Evolutionary conservation across 2,888 invertebrate genomes (phyloP).

Genomic region (Desoria tigrina): DNA sequence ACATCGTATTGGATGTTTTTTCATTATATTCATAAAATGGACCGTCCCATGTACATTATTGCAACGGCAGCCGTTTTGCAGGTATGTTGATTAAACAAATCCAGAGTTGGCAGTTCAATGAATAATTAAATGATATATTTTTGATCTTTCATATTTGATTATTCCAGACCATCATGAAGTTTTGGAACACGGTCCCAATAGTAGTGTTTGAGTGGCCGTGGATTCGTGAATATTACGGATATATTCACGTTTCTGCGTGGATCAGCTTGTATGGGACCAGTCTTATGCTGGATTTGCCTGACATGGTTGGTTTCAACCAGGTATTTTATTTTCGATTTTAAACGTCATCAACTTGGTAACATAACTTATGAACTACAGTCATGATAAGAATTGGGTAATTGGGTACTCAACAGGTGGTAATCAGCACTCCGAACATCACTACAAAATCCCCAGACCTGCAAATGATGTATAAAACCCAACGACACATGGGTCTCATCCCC

Average conservation of each 20-base stretch:
- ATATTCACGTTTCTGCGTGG: slow-evolving; percentile 35
- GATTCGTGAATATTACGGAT: slow-evolving; percentile 3
- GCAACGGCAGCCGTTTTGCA: slow-evolving; percentile 28
- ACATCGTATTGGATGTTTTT: slow-evolving; percentile 35
- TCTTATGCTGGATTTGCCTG: slow-evolving; percentile 46
- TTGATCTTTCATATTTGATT: no score
- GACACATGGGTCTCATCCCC: slow-evolving; percentile 47
- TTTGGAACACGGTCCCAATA: slow-evolving; percentile 25
- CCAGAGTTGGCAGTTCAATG: not conserved
- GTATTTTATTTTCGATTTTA: slow-evolving; percentile 14
- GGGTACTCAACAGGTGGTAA: slow-evolving; percentile 34
- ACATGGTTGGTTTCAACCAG: slow-evolving; percentile 45
- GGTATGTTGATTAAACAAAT: slow-evolving; percentile 26
- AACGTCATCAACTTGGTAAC: not conserved
- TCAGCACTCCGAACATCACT: slow-evolving; percentile 33
- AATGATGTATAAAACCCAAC: slow-evolving; percentile 32
- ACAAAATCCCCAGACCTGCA: slow-evolving; percentile 44
- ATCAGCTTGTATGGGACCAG: slow-evolving; percentile 39
- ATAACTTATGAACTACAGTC: not conserved
- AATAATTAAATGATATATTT: slow-evolving; percentile 1
- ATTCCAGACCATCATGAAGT: no score
- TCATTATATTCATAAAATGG: slow-evolving; percentile 34
- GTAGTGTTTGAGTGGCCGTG: slow-evolving; percentile 14
- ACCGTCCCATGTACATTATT: slow-evolving; percentile 36
- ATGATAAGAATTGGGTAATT: no score